Base-by-base conservation (phyloP, 2,888 invertebrate species). In the Pterobdella sp. region DNA sequence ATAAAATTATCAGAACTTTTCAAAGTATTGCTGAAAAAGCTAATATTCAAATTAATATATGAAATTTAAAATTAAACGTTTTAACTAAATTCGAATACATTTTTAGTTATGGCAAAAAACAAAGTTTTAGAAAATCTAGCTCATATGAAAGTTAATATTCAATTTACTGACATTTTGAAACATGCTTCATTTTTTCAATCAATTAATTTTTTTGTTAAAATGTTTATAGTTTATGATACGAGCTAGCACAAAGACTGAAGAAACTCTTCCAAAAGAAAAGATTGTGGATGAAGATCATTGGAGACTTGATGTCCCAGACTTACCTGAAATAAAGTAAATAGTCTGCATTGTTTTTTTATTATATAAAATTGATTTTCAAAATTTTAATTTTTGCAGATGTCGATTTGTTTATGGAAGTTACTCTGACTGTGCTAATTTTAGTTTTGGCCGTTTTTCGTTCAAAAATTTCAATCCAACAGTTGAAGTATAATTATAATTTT, bases 301-400 rank as follows among this genome's bases (percentile, higher is more conserved):
- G 60, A 56, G 60, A 56, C 60, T 56, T n/a, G 60, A 56, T 22
- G n/a, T 56, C n/a, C 60, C 60, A 26, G 60, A 56, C 60, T 22
- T 56, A 3, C 7, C n/a, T 14, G 60, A 56, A 22, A 56, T n/a
- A 4, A 56, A 56, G 60, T 56, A 3, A 56, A 42, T 14, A 42
- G 22, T 42, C 49, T 14, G 7, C 7, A 42, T 42, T 42, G 49
- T 42, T 7, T 14, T 22, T 14, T 14, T 42, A 42, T 22, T 42
- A 14, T 14, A 42, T 22, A 42, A 42, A 14, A 42, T 42, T 42
- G 22, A 14, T 42, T 42, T 42, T 42, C 49, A 42, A 22, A 14
- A 42, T 42, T 7, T 42, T 14, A 7, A 14, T 22, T 42, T 7
- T 26, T 14, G 7, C 60, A 56, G 60, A 26, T 26, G 60, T 22